phyloP scores from a whole-genome alignment of 2,888 invertebrate genomes.

The Melanostoma scalare region DNA sequence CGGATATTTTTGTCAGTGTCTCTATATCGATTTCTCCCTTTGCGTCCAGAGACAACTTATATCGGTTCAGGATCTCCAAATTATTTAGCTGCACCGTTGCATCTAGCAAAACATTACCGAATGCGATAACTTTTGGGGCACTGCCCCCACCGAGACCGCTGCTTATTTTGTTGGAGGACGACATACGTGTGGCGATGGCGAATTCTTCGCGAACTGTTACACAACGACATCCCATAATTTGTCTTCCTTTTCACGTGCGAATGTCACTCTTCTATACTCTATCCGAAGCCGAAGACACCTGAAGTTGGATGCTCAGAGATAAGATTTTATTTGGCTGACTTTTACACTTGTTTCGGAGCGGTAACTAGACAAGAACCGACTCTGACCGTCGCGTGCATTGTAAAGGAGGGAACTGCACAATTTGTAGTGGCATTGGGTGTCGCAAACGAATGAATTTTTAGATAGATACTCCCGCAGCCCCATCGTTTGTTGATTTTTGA shows the following conservation, averaged over 20 bases:
- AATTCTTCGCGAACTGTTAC: constrained; percentile 69
- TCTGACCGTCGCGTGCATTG: constrained; percentile 64
- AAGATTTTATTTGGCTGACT: no score
- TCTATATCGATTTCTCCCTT: constrained; percentile 79
- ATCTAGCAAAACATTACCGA: constrained; percentile 80
- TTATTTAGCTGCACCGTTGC: constrained; percentile 77
- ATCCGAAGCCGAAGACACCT: constrained; percentile 7
- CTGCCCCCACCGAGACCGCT: constrained; percentile 17
- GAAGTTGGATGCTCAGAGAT: not conserved
- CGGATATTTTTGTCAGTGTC: constrained; percentile 75
- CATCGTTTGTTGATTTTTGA: not conserved
- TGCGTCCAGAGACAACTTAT: constrained; percentile 76
- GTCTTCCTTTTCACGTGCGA: not conserved
- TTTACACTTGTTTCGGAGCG: not conserved
- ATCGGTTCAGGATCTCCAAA: constrained; percentile 77
- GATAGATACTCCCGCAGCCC: not conserved
- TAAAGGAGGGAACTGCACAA: constrained; percentile 50
- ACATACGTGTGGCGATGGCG: constrained; percentile 69
- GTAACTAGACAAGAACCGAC: constrained; percentile 7
- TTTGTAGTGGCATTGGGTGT: constrained; percentile 26
- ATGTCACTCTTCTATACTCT: not conserved
- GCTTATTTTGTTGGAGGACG: constrained; percentile 52
- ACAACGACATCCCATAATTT: constrained; percentile 64
- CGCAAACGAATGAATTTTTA: constrained; percentile 45
- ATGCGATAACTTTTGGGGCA: constrained; percentile 79